Evolutionary conservation across 1,140 invertebrate species (phyloP).

Genomic region (Leptoteleia sp.): DNA sequence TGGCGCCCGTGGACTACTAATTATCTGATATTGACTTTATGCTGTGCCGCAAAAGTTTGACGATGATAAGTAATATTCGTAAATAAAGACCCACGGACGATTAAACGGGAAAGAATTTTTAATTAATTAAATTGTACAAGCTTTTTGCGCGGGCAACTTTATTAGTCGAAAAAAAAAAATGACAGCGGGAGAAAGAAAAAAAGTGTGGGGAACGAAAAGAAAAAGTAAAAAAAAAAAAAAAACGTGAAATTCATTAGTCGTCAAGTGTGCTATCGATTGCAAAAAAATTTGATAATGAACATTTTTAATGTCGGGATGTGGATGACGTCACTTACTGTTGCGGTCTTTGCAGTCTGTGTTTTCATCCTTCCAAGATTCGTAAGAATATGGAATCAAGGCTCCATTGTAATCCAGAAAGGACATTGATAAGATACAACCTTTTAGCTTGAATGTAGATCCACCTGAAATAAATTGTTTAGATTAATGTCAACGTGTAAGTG

Average conservation of each 20-base stretch:
- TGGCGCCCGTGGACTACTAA: background rate
- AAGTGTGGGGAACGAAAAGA: background rate
- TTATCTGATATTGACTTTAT: conserved; percentile 5
- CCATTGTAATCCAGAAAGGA: conserved; percentile 97
- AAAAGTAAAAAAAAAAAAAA: background rate
- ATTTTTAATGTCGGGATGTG: conserved; percentile 3
- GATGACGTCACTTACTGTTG: conserved; percentile 68
- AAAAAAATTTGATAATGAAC: conserved; percentile 19
- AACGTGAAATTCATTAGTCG: conserved; percentile 23
- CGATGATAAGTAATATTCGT: conserved; percentile 17
- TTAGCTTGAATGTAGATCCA: conserved; percentile 91
- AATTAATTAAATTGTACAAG: conserved; percentile 41
- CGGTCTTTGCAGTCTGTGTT: conserved; percentile 84
- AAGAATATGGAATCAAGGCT: conserved; percentile 90
- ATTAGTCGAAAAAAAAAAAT: conserved; percentile 11
- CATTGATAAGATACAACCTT: conserved; percentile 94
- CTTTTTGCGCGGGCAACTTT: conserved; percentile 29
- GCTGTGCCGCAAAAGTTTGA: conserved; percentile 3
- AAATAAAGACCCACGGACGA: conserved; percentile 6
- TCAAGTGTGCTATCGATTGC: conserved; percentile 7
- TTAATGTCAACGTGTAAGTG: no score
- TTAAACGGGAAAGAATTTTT: conserved; percentile 29
- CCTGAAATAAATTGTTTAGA: conserved; percentile 81
- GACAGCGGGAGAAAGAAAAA: background rate
- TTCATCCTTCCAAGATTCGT: conserved; percentile 93